Base-by-base conservation (phyloP, 1,140 invertebrate species). In the Drosophila tsacasi region DNA sequence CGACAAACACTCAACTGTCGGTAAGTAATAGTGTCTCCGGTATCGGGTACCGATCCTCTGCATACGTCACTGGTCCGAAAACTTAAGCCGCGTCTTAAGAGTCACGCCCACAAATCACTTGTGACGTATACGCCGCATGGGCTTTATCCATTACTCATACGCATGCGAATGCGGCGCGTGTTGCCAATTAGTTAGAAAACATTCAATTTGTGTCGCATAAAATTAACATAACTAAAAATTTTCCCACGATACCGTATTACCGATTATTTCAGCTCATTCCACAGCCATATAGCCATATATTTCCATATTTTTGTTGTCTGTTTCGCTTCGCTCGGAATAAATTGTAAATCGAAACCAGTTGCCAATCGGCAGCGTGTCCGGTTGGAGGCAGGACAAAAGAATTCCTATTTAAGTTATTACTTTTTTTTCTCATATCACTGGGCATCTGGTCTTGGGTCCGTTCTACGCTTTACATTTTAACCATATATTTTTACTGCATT, bases 351-450 rank as follows among this genome's bases (percentile, higher is more conserved):
- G 17, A 87, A 87, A 87, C 81, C 84, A 90, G 84, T 90, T 76
- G 52, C 55, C 39, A 44, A 40, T 37, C n/a, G 23, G 47, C 62
- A 50, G 44, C 52, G 77, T 89, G 85, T 87, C 84, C 84, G 84
- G 84, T 84, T 87, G 77, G 61, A 72, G 76, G 59, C 59, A 62
- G 49, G 63, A 87, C 84, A 87, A 87, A 89, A 87, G 84, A 90
- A 74, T 72, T 69, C 67, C 65, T 23, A 80, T 52, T 83, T 47
- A 64, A 59, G 63, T 37, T 66, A 64, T 37, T 64, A 84, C 42
- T 75, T 49, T 61, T 58, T 58, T 73, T 17, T 60, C 35, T 57
- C 54, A 46, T 60, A 60, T 83, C 65, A 83, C 57, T 49, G 50
- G 39, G 32, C 49, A 49, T 49, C 63, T 60, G 63, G 59, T 62